phyloP scores from a whole-genome alignment of 2,113 vertebrate genomes.

The Struthidea cinerea region DNA sequence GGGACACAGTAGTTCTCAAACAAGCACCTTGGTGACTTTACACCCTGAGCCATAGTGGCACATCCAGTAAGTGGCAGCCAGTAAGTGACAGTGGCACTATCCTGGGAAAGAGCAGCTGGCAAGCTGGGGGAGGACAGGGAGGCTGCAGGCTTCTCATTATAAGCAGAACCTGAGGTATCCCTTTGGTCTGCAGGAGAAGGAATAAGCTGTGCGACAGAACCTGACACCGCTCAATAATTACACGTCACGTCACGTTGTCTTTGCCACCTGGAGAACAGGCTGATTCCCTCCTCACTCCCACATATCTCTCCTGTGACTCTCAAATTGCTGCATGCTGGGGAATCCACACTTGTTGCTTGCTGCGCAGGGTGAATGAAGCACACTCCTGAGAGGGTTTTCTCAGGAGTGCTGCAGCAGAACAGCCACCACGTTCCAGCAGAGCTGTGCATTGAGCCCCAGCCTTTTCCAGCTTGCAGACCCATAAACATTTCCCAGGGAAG shows the following conservation, averaged over 20 bases:
- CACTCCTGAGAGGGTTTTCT: not conserved
- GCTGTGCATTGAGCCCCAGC: not conserved
- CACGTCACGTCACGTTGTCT: accelerated
- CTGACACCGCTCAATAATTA: not conserved
- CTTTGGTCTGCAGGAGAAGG: not conserved
- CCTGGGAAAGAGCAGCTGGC: not conserved
- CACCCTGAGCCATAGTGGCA: not conserved
- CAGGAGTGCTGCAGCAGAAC: not conserved
- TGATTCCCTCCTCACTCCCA: not conserved
- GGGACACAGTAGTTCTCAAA: not conserved
- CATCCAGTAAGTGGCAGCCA: not conserved
- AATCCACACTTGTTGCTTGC: not conserved
- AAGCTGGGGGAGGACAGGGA: not conserved
- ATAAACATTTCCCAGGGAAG: not conserved
- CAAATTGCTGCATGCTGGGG: not conserved
- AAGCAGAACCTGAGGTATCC: not conserved
- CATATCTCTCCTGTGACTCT: not conserved
- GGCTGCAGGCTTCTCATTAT: not conserved
- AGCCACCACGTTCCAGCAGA: not conserved
- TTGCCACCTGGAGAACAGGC: not conserved
- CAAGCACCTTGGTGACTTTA: not conserved
- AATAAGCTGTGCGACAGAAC: not conserved
- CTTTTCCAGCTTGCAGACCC: not conserved
- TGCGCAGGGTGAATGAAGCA: accelerated
- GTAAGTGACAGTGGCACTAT: not conserved